Evolutionary conservation across 2,797 vertebrate species (phyloP).

Genomic region (Myotis myotis): DNA sequence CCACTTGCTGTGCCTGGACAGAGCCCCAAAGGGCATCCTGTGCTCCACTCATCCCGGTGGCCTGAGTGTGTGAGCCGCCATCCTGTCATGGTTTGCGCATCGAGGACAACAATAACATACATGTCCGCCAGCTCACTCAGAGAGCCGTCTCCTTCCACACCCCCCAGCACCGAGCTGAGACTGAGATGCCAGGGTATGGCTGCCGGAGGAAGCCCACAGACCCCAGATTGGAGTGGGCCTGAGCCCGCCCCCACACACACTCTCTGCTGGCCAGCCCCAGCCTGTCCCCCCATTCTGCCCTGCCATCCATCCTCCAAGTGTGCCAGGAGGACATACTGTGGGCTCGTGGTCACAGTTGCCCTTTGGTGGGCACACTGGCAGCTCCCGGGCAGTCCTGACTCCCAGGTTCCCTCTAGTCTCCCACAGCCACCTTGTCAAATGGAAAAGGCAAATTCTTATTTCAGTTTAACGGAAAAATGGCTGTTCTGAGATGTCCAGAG

Average conservation of each 20-base stretch:
- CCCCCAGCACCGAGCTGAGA: neutral
- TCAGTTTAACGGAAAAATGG: neutral
- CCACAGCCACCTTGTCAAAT: neutral
- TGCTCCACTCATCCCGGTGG: neutral
- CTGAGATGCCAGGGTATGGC: no score
- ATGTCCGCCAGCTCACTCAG: neutral
- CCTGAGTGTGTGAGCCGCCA: neutral
- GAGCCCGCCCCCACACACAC: no score
- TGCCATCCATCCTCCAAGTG: neutral
- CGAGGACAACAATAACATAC: neutral
- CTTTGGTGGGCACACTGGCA: neutral
- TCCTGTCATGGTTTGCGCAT: rapidly evolving
- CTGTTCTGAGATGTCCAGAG: neutral
- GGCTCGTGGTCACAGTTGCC: neutral
- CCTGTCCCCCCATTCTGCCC: neutral
- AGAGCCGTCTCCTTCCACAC: neutral
- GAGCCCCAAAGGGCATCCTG: neutral
- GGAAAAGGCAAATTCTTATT: neutral
- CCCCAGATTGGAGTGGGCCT: neutral
- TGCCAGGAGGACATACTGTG: neutral
- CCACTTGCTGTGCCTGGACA: neutral
- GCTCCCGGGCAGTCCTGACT: neutral
- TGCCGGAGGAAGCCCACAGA: no score
- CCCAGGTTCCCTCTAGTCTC: neutral
- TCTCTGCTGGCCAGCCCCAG: neutral